phyloP scores from a whole-genome alignment of 2,797 vertebrate genomes.

The Eidolon dupreanum region DNA sequence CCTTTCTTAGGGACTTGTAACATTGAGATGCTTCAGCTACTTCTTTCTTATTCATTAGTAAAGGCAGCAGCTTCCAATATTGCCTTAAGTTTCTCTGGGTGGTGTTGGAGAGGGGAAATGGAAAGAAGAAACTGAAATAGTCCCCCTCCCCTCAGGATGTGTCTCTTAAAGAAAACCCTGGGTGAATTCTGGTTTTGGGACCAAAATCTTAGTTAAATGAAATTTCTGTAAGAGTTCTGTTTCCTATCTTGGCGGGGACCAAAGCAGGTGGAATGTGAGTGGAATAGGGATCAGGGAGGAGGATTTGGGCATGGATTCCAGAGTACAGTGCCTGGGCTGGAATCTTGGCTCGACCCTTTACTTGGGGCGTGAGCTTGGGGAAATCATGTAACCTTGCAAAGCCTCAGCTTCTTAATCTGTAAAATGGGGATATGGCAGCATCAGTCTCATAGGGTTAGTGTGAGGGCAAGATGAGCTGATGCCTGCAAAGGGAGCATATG shows the following conservation, averaged over 20 bases:
- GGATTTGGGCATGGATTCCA: fast-evolving
- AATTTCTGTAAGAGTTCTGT: neutral
- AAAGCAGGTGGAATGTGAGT: neutral
- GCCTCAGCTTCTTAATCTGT: neutral
- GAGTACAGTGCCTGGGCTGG: neutral
- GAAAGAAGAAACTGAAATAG: neutral
- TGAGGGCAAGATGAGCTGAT: neutral
- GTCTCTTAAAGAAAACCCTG: neutral
- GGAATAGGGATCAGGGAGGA: neutral
- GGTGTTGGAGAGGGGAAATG: neutral
- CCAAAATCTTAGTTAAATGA: neutral
- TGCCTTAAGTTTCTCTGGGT: neutral
- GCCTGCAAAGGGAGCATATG: neutral
- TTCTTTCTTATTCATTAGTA: neutral
- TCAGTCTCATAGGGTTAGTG: neutral
- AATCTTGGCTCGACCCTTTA: neutral
- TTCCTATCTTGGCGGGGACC: neutral
- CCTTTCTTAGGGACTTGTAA: neutral
- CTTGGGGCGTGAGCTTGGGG: neutral
- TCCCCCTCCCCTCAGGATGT: neutral
- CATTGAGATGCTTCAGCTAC: neutral
- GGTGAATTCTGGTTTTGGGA: neutral
- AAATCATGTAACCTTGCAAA: neutral
- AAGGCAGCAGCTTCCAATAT: neutral
- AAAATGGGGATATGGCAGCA: neutral